Base-by-base conservation (phyloP, 2,888 invertebrate genomes). In the Drosophila greeni region DNA sequence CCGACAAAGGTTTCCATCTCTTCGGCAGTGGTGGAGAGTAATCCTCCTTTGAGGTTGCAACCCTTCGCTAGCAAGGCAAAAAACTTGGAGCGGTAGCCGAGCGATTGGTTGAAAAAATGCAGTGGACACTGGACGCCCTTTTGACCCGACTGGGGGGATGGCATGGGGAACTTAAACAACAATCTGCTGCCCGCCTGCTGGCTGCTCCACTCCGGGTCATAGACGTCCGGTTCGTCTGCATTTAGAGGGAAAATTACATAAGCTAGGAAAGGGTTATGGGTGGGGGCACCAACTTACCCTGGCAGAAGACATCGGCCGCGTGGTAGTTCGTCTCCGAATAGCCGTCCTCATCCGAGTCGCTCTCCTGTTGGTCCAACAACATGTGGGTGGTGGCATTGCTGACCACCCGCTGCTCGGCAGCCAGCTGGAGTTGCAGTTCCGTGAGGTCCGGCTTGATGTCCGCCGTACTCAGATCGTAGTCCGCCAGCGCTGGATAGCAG, bases 261-360 rank as follows among this genome's bases (percentile, higher is more conserved):
- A 59, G 31, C 18, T 1, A 1, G 8, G 47, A 4, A 23, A 1
- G 16, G 16, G 11, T 16, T 26, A 9, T 23, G 16, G 66, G 12
- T 9, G 6, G 34, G 31, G 29, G 7, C 18, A 16, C 16, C 36
- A 40, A 5, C 70, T 66, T 69, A 84, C 84, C 83, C 42, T 78
- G 74, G 20, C 75, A 69, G 42, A 73, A 72, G 7, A 83, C 70
- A 48, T 82, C 83, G 3, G 60, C 64, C 11, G 69, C 67, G 6
- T 70, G 65, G 26, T 68, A 65, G 29, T 73, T 73, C 0, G 80
- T 65, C 42, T 84, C 84, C 1, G 83, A 82, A 26, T 84, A 83
- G 8, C 85, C 83, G 26, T 84, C 85, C 24, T 84, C 85, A 26
- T 84, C 84, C 4, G 75, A 76, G 26, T 84, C 84, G 47, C 83